These are phyloP conservation scores for Heliconius himera DNA, from an alignment of 1,140 invertebrate genomes.

Conservation along the genomic window DNA sequence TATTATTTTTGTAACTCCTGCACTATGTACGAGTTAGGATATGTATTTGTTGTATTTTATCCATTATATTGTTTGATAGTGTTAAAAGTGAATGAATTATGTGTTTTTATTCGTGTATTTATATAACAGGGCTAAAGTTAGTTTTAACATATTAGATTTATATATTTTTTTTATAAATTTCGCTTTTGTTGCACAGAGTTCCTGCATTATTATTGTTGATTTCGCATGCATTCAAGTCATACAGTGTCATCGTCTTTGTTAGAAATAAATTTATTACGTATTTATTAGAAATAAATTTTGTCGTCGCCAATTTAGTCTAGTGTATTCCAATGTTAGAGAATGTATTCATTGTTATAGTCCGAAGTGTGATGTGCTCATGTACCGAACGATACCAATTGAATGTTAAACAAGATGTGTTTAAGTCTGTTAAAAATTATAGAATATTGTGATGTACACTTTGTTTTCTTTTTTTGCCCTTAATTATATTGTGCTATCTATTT, in stretches of 20 bases:
- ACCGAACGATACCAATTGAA: constrained; percentile 65
- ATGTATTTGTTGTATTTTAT: constrained; percentile 25
- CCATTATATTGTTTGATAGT: constrained; percentile 20
- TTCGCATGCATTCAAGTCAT: constrained; percentile 63
- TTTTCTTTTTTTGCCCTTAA: constrained; percentile 29
- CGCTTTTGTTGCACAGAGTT: constrained; percentile 35
- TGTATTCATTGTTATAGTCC: constrained; percentile 74
- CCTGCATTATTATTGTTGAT: constrained; percentile 39
- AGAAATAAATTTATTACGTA: constrained; percentile 44
- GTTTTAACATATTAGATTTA: constrained; percentile 32
- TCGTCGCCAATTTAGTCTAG: constrained; percentile 57
- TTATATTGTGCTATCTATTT: neutral
- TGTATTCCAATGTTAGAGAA: constrained; percentile 67
- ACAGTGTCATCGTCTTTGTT: constrained; percentile 63
- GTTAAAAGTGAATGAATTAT: constrained; percentile 34
- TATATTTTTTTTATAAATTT: constrained; percentile 12
- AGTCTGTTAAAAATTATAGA: constrained; percentile 77
- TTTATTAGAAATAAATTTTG: constrained; percentile 54
- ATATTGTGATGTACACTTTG: constrained; percentile 56
- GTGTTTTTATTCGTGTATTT: constrained; percentile 24
- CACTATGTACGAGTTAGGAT: constrained; percentile 40
- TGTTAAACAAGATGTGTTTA: constrained; percentile 74
- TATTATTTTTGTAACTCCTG: constrained; percentile 58
- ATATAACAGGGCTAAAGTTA: constrained; percentile 42
- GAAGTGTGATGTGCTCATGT: constrained; percentile 64